Evolutionary conservation across 1,140 invertebrate genomes (phyloP).

Genomic region (Bombus huntii): DNA sequence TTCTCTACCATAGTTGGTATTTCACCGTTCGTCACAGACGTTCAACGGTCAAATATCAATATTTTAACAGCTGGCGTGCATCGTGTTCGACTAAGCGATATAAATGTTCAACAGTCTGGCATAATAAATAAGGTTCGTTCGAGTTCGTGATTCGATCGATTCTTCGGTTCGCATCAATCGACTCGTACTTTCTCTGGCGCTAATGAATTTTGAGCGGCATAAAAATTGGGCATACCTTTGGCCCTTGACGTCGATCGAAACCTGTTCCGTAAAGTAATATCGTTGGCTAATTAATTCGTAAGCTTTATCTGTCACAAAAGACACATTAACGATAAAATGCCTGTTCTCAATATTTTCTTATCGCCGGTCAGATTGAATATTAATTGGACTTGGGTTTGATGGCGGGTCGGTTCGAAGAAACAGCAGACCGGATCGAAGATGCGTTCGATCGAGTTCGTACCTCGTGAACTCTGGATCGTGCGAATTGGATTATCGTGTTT

Average conservation of each 20-base stretch:
- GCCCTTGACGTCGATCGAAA: slow-evolving; percentile 13
- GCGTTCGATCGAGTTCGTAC: slow-evolving; percentile 5
- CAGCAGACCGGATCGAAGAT: slow-evolving; percentile 44
- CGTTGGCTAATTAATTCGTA: slow-evolving; percentile 74
- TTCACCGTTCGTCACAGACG: slow-evolving; percentile 1
- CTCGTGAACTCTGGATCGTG: slow-evolving; percentile 20
- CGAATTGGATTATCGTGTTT: neutral
- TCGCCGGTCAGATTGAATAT: slow-evolving; percentile 70
- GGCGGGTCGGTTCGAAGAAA: slow-evolving; percentile 49
- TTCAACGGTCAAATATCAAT: slow-evolving; percentile 3
- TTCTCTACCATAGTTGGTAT: slow-evolving; percentile 4
- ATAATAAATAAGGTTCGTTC: slow-evolving; percentile 61
- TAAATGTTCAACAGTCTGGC: slow-evolving; percentile 52
- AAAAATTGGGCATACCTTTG: slow-evolving; percentile 7
- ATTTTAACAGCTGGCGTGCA: neutral
- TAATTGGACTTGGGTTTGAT: slow-evolving; percentile 52
- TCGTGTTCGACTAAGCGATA: slow-evolving; percentile 7
- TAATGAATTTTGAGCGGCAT: slow-evolving; percentile 39
- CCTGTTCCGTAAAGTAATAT: slow-evolving; percentile 8
- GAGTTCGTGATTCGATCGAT: neutral
- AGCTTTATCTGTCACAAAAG: slow-evolving; percentile 69
- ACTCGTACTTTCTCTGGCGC: neutral
- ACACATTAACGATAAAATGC: slow-evolving; percentile 64
- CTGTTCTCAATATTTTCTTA: slow-evolving; percentile 69
- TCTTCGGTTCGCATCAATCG: neutral